Conservation (phyloP, 2,888 invertebrate genomes). For the Oasisia sp. region DNA sequence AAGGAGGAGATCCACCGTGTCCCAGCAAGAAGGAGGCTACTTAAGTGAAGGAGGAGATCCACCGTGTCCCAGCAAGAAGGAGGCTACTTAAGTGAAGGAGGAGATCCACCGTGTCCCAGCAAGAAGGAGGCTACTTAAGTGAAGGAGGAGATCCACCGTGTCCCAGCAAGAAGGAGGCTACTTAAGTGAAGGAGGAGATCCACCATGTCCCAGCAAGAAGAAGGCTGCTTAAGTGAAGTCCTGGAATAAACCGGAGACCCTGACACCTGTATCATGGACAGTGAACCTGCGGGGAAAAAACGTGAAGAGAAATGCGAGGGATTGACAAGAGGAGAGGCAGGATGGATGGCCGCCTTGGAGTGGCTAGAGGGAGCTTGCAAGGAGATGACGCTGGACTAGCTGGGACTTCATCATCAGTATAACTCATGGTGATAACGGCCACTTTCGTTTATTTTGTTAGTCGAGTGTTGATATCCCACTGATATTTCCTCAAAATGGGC, state of each 20-base stretch:
- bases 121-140: too few relatives aligned
- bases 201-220: not conserved
- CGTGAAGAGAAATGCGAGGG: not conserved
- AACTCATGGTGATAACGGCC: not conserved
- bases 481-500: not conserved
- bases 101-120: not conserved
- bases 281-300: not conserved
- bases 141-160: not conserved
- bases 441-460: not conserved
- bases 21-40: too few relatives aligned
- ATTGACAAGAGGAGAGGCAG: not conserved
- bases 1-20: not conserved
- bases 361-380: not conserved
- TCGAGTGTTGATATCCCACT: not conserved
- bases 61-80: too few relatives aligned
- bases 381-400: not conserved
- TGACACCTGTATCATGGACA: not conserved
- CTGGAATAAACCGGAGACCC: not conserved
- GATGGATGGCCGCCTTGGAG: not conserved
- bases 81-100: too few relatives aligned
- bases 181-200: too few relatives aligned
- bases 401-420: not conserved
- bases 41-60: not conserved
- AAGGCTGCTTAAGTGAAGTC: not conserved
- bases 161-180: too few relatives aligned